Evolutionary conservation across 1,140 invertebrate species (phyloP), one percentile per base, ranked within the genome.

Genomic region (Druon quercuslanigerum): DNA sequence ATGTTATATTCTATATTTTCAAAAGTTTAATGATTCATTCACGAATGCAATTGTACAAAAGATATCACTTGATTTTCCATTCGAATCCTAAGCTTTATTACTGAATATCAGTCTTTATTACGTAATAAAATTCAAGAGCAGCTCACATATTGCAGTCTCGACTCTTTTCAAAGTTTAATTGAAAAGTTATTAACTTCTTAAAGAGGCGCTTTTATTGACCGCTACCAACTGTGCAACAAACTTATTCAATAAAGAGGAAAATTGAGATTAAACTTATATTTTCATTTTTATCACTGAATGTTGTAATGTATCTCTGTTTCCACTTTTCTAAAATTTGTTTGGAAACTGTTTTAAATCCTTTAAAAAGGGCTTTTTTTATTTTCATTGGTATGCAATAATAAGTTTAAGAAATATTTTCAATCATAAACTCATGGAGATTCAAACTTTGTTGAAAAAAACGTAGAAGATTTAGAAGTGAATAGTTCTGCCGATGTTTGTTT

Each of bases 21-120:
- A 8, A 1, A 66, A 66, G 12, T 14, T 40, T 66, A 40, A 66
- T 8, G 25, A 8, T 8, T 66, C 25, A 33, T 66, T 66, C 25
- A 25, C 33, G 13, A 25, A 12, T 13, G 25, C 40, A 33, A 66
- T 66, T 66, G 8, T 56, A 11, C 2, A 12, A 66, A 20, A 13
- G 12, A 66, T 66, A 66, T 66, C 11, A 33, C n/a, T 66, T 40
- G 16, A 66, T 46, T 40, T 66, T 66, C 46, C 19, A 66, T 33
- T 25, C 14, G 25, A 40, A 5, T 66, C 14, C 33, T 66, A 19
- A 66, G 57, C 16, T 14, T 46, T 11, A 11, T 46, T 46, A 46
- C 40, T 46, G 20, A 66, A 40, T 66, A 1, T 66, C 25, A 66
- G 40, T 66, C 40, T 66, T 66, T 40, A 66, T 66, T 66, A n/a